Evolutionary conservation across 2,113 vertebrate genomes (phyloP), one percentile per base, ranked within the genome.

Genomic region (Tyrannus savana): DNA sequence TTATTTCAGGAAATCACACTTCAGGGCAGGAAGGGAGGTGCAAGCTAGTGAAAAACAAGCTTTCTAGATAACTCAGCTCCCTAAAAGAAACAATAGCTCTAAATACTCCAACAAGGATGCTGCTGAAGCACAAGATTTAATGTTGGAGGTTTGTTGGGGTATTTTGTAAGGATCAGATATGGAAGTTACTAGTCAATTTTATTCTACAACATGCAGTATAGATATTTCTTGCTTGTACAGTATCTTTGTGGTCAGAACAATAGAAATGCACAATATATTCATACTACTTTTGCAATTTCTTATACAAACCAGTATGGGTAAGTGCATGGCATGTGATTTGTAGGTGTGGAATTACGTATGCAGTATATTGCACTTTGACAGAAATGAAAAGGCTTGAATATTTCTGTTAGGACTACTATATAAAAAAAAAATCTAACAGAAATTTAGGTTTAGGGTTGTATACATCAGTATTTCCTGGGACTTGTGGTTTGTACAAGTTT

Each of bases 321-420:
- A 71, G 30, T 68, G 69, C 23, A 18, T 76, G 64, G 31, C 39
- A 33, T 63, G 30, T 89, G 78, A 89, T 93, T 97, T 96, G 92
- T 90, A 90, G 90, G 42, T 87, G 24, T 92, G 93, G 75, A 95
- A 87, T 96, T 88, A 84, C 30, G n/a, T 89, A 93, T 78, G 91
- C 91, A 86, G 58, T 94, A 73, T 90, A 87, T 94, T 97, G 95
- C 96, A 97, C 97, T 97, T 97, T 96, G 85, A 47, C 87, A 94
- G 79, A 84, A 89, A 86, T 74, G 27, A 78, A 89, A 81, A 64
- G 94, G 93, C 53, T 89, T 49, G 41, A 87, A 63, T 93, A 63
- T 92, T 97, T 95, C 95, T 97, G 42, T 67, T 94, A 44, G 79
- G 83, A 85, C 39, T 95, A 41, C 50, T 93, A 71, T 79, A 42